These are phyloP conservation scores for Sebastes matsubarae DNA, from an alignment of 2,797 vertebrate species.

Conservation along the genomic window DNA sequence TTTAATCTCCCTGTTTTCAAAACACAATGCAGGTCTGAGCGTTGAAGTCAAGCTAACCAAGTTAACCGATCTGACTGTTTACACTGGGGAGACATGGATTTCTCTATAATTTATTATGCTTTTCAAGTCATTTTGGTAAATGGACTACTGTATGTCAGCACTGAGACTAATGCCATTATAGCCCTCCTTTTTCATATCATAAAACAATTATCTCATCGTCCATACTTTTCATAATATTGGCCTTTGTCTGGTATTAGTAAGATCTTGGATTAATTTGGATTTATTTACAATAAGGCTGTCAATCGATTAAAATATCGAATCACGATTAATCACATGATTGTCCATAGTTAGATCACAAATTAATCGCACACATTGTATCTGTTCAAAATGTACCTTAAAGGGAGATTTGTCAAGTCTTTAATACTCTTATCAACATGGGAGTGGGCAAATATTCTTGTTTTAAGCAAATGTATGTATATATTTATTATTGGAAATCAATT, in stretches of 20 bases:
- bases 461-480: too few relatives aligned
- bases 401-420: too few relatives aligned
- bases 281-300: neutral
- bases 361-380: too few relatives aligned
- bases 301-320: too few relatives aligned
- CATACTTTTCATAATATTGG: neutral
- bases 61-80: neutral
- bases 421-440: too few relatives aligned
- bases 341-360: too few relatives aligned
- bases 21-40: neutral
- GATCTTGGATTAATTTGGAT: neutral
- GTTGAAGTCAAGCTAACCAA: neutral
- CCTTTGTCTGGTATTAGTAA: neutral
- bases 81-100: fast-evolving
- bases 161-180: neutral
- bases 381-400: too few relatives aligned
- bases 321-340: too few relatives aligned
- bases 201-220: neutral
- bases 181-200: neutral
- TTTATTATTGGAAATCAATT: too few relatives aligned
- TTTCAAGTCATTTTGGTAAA: neutral
- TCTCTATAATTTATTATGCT: neutral
- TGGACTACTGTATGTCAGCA: neutral
- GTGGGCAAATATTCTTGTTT: too few relatives aligned
- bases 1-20: neutral